These are phyloP conservation scores for Oasisia sp. DNA, from an alignment of 2,888 invertebrate genomes.

Conservation along the genomic window DNA sequence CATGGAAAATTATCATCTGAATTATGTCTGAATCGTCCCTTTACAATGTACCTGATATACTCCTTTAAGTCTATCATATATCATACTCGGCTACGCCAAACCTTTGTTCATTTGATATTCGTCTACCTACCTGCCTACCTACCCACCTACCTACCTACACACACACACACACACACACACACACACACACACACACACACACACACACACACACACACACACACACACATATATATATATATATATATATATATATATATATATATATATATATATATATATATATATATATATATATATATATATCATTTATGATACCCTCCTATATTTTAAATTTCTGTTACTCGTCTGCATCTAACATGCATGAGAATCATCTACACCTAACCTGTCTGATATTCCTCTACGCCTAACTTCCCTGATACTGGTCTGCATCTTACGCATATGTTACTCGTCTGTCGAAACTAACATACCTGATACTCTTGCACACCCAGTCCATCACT, in stretches of 20 bases:
- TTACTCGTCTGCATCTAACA: not conserved
- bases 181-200: too few species aligned
- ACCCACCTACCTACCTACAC: too few species aligned
- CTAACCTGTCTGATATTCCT: not conserved
- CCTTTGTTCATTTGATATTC: too few species aligned
- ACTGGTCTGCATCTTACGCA: not conserved
- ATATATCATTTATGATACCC: not conserved
- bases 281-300: too few species aligned
- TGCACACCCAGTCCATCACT: not conserved
- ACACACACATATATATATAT: too few species aligned
- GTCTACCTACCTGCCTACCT: too few species aligned
- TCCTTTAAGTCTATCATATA: not conserved
- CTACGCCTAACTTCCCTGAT: not conserved
- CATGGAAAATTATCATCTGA: not conserved
- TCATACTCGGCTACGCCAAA: not conserved
- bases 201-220: too few species aligned
- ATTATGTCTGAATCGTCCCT: not conserved
- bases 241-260: too few species aligned
- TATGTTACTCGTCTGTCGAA: not conserved
- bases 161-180: too few species aligned
- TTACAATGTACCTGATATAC: not conserved
- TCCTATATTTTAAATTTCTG: not conserved
- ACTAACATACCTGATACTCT: not conserved
- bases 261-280: too few species aligned
- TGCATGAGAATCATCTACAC: not conserved